Conservation (phyloP, 1,140 invertebrate species). For the Arion vulgaris region DNA sequence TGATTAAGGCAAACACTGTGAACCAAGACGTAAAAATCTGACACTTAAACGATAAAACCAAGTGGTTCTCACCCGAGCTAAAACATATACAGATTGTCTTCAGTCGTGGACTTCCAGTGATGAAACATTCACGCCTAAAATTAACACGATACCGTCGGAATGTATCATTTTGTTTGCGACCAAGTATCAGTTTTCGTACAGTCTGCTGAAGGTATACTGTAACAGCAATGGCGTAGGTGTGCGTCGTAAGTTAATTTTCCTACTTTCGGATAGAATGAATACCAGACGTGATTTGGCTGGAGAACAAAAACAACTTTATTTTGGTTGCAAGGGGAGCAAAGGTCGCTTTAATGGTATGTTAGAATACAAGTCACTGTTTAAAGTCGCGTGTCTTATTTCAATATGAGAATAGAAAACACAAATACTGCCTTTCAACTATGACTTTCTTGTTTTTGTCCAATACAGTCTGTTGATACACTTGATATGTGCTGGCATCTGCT, state of each 20-base stretch:
- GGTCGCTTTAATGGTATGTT: background rate
- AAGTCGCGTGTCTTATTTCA: too few species aligned
- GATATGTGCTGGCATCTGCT: too few species aligned
- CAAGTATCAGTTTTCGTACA: background rate
- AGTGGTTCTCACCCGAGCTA: conserved; percentile 4
- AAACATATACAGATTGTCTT: conserved; percentile 1
- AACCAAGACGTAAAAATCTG: background rate
- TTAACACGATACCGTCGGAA: background rate
- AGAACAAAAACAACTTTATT: background rate
- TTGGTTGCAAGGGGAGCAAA: background rate
- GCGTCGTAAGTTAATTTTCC: background rate
- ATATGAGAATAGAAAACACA: too few species aligned
- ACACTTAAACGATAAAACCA: background rate
- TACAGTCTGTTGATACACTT: too few species aligned
- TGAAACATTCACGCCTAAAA: background rate
- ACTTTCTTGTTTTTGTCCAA: too few species aligned
- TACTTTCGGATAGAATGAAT: background rate
- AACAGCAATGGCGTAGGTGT: background rate
- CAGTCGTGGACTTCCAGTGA: background rate
- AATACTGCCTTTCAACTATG: too few species aligned
- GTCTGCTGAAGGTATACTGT: background rate
- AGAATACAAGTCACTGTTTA: too few species aligned
- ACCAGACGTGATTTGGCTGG: background rate
- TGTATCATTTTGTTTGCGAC: conserved; percentile 8
- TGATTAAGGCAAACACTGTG: conserved; percentile 5